Base-by-base conservation (phyloP, 2,113 vertebrate species). In the Tachycineta bicolor region DNA sequence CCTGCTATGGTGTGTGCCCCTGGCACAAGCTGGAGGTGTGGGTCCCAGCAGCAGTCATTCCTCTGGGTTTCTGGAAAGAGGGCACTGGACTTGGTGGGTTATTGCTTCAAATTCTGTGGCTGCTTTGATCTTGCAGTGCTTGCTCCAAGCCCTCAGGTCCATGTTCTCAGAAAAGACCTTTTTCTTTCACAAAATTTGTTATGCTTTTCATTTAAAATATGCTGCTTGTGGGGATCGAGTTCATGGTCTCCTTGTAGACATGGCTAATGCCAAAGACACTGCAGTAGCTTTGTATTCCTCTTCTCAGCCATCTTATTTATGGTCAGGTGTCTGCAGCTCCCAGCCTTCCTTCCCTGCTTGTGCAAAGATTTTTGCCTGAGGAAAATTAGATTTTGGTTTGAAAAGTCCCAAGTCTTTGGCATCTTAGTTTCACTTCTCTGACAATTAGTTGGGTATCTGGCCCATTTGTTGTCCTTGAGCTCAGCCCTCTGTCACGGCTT, bases 21-120 rank as follows among this genome's bases (percentile, higher is more conserved):
- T 41, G 59, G 49, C 34, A 60, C 0, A 8, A 24, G 17, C 10
- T 7, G 23, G 25, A 70, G 56, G 6, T 28, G 16, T 23, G 56
- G 37, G 31, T 41, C 67, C 74, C 22, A 37, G 39, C 28, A 62
- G 68, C 25, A 53, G 18, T 4, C 2, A 0, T 41, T 79, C 22
- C 81, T 79, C 77, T n/a, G 20, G 25, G 14, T 46, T 41, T 88
- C 56, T 83, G 62, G 62, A 83, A 75, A 59, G 4, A 8, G 37
- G 52, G 53, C 0, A 0, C 28, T 58, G 65, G 41, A 23, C 90
- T 90, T 19, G 4, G 8, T 53, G n/a, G 39, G 22, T 49, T 25
- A 59, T 43, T 1, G 1, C n/a, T 88, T 88, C 37, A n/a, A 83
- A 79, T 0, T 0, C 49, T 83, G 33, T 20, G 18, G 20, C n/a